Base-by-base conservation (phyloP, 2,113 vertebrate species). In the Meles meles region DNA sequence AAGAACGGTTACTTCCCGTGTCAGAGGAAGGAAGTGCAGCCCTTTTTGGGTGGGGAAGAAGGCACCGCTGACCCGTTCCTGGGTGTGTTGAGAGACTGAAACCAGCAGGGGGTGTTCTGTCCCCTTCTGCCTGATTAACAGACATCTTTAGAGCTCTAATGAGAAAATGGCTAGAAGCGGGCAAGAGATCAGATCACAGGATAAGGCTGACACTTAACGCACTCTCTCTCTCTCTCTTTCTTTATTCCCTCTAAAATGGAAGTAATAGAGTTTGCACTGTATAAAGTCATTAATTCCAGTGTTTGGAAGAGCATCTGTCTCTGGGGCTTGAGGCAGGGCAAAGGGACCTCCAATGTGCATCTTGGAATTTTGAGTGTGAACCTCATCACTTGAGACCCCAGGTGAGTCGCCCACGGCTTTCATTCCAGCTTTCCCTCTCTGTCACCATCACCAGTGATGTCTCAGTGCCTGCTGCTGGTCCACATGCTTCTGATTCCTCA, bases 361-460 rank as follows among this genome's bases (percentile, higher is more conserved):
- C 0, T 0, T 12, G 21, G 9, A 21, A 12, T 39, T 18, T 25
- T 3, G 37, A 17, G 14, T 18, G 27, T 2, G 5, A 31, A 11
- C 25, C 2, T 1, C 5, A 0, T 13, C 20, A 4, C 5, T 0
- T 1, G 47, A 37, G 34, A 17, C 5, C 7, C 31, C 1, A 0
- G 49, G 23, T 5, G 13, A 29, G 13, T 7, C 5, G 1, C 14
- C 20, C 27, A 2, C n/a, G 1, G 44, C 8, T 52, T 20, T 25
- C 63, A 2, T 7, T 17, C 25, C 3, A 1, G 25, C 4, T 13
- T 59, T 67, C n/a, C 6, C 31, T 63, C 25, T 7, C 23, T 69
- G 47, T 18, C 27, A 9, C 18, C 34, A 13, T 29, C 49, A 17
- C 15, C 25, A 8, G 1, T 14, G 2, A 5, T 31, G 76, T 61